A percentile compares a stretch with the other conserved stretches of the same genome.
phyloP scores from a whole-genome alignment of 2,113 vertebrate genomes.

The Chunga burmeisteri region DNA sequence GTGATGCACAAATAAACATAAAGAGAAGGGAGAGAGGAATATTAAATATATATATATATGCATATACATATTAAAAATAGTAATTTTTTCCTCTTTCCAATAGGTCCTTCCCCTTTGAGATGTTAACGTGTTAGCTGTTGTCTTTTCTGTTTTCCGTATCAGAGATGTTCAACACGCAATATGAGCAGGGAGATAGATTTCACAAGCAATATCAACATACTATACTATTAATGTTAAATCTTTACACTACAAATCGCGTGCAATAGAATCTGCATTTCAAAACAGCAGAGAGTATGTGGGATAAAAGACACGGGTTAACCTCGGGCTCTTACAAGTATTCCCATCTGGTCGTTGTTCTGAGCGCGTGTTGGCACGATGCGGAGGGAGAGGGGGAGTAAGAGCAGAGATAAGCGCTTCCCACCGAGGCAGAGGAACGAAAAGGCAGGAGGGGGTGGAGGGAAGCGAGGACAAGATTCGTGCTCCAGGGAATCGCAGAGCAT shows the following conservation, averaged over 20 bases:
- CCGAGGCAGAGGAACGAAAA: not conserved
- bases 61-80: not conserved
- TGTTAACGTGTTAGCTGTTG: rapidly evolving
- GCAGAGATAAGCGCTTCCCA: not conserved
- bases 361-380: not conserved
- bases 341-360: conserved; percentile 6
- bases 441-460: not conserved
- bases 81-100: not conserved
- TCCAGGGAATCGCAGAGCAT: not conserved
- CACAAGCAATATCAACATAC: not conserved
- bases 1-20: not conserved
- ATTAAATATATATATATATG: not conserved
- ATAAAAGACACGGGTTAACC: conserved; percentile 17
- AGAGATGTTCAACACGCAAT: not conserved
- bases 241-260: not conserved
- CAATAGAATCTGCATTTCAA: not conserved
- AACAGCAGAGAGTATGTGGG: not conserved
- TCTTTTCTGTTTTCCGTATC: not conserved
- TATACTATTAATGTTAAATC: not conserved
- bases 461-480: not conserved
- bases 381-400: conserved; percentile 11
- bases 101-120: not conserved
- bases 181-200: not conserved
- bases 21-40: not conserved
- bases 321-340: not conserved